Evolutionary conservation across 2,113 vertebrate genomes (phyloP).

Genomic region (Mola mola): DNA sequence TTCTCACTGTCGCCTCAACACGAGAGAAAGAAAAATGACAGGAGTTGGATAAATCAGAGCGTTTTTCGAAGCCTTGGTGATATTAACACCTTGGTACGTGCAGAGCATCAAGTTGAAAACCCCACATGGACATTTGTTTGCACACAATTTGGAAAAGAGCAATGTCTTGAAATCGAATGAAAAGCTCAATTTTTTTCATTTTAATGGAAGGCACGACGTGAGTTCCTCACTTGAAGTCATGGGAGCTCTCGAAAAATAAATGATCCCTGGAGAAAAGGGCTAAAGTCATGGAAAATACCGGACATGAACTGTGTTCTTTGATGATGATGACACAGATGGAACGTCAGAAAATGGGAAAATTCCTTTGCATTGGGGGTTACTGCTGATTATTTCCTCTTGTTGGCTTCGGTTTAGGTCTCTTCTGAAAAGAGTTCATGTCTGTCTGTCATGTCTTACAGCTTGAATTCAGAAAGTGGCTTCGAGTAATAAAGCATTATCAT

Average conservation of each 20-base stretch:
- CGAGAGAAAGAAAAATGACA: slow-evolving; percentile 12
- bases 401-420: background rate
- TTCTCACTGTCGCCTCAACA: slow-evolving; percentile 39
- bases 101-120: background rate
- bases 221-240: slow-evolving; percentile 43
- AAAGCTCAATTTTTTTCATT: background rate
- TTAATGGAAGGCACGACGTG: background rate
- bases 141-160: background rate
- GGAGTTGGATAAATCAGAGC: slow-evolving; percentile 16
- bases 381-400: slow-evolving; percentile 12
- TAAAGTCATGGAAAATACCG: slow-evolving; percentile 70
- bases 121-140: background rate
- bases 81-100: slow-evolving; percentile 2
- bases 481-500: too few relatives aligned
- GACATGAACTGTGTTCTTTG: slow-evolving; percentile 48
- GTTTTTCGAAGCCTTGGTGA: slow-evolving; percentile 4
- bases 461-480: too few relatives aligned
- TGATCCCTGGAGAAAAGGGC: slow-evolving; percentile 54
- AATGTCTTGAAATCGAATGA: slow-evolving; percentile 1
- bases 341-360: slow-evolving; percentile 39
- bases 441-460: too few relatives aligned
- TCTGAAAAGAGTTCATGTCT: slow-evolving; percentile 1
- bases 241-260: slow-evolving; percentile 39
- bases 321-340: slow-evolving; percentile 58
- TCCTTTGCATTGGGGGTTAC: background rate